Percentiles rank a stretch among this genome's conserved stretches.
Evolutionary conservation across 2,113 vertebrate species (phyloP).

Genomic region (Sylvia atricapilla): DNA sequence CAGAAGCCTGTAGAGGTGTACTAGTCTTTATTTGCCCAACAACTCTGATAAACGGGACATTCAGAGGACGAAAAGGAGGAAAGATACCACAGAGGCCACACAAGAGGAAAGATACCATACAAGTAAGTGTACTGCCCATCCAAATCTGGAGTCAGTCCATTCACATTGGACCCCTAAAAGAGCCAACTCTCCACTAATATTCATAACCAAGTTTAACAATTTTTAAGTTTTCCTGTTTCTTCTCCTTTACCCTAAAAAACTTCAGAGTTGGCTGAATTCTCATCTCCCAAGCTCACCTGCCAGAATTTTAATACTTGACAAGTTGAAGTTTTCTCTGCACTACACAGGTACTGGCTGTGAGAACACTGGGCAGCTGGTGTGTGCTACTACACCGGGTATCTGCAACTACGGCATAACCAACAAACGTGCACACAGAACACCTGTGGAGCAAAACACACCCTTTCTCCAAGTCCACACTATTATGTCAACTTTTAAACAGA

Average conservation of each 20-base stretch:
- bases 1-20: not conserved
- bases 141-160: not conserved
- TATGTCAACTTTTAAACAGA: not conserved
- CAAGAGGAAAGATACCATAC: not conserved
- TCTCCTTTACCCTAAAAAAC: not conserved
- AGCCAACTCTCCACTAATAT: not conserved
- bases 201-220: not conserved
- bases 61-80: not conserved
- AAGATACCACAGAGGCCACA: not conserved
- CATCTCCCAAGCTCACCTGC: fast-evolving
- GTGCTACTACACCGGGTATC: fast-evolving
- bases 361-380: not conserved
- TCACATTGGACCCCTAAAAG: fast-evolving
- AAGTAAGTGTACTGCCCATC: not conserved
- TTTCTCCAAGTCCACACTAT: not conserved
- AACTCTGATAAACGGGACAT: not conserved
- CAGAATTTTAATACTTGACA: not conserved
- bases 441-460: not conserved
- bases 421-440: not conserved
- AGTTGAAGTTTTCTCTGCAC: not conserved
- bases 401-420: not conserved
- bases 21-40: not conserved
- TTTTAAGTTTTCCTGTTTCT: not conserved
- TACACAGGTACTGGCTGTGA: not conserved
- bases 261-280: not conserved